A percentile compares a stretch with the other conserved stretches of the same genome.
Conservation (phyloP, 1,140 invertebrate genomes). For the Drosophila bifasciata region DNA sequence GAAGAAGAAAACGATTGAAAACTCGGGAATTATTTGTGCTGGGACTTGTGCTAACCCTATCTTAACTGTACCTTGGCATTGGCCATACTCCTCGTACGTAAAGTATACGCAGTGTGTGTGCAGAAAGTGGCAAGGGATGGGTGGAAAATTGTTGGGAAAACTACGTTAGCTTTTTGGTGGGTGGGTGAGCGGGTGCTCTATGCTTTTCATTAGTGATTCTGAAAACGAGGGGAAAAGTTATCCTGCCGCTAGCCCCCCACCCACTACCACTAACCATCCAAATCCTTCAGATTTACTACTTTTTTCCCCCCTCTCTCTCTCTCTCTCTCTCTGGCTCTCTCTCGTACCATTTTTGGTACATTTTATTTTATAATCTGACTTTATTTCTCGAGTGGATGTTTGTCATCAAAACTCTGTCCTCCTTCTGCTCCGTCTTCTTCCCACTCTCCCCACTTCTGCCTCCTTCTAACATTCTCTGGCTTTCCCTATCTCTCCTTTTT, state of each 20-base stretch:
- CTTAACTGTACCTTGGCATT: too few species aligned
- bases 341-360: constrained; percentile 20
- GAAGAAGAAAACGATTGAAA: too few species aligned
- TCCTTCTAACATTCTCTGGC: neutral
- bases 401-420: constrained; percentile 43
- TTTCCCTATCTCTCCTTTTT: neutral
- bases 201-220: constrained; percentile 35
- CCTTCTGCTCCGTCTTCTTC: neutral
- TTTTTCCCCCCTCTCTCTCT: neutral
- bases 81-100: constrained; percentile 37
- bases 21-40: too few species aligned
- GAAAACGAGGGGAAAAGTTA: constrained; percentile 34
- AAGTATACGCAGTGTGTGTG: constrained; percentile 66
- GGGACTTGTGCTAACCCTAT: too few species aligned
- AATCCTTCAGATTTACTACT: constrained; percentile 19
- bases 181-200: neutral
- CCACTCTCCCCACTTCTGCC: neutral
- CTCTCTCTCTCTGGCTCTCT: neutral
- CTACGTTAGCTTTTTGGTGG: constrained; percentile 8
- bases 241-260: neutral
- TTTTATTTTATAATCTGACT: constrained; percentile 63
- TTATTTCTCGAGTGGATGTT: constrained; percentile 53
- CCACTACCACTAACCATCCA: neutral
- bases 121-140: neutral
- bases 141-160: neutral